These are phyloP conservation scores for Heliconius nattereri DNA, from an alignment of 1,140 invertebrate genomes.

Conservation along the genomic window DNA sequence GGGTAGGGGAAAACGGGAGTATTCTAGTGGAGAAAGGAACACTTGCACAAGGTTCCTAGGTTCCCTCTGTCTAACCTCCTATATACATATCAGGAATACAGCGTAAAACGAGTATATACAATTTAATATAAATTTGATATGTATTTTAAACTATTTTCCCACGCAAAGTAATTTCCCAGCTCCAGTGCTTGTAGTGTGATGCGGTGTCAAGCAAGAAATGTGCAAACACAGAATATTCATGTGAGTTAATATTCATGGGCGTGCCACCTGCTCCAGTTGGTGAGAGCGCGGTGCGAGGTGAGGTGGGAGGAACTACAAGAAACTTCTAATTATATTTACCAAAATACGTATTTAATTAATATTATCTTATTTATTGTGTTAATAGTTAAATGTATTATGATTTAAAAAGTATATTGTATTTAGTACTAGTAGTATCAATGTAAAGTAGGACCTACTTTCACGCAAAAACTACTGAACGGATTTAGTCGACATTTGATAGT, in stretches of 20 bases:
- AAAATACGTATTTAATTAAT: neutral
- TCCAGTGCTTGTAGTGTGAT: constrained; percentile 39
- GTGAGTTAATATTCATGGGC: constrained; percentile 70
- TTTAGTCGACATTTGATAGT: no score
- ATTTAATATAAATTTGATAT: neutral
- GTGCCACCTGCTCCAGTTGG: constrained; percentile 59
- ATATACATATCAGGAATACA: no score
- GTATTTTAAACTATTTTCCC: constrained; percentile 17
- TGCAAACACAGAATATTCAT: constrained; percentile 73
- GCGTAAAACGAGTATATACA: constrained; percentile 10
- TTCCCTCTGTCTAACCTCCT: no score
- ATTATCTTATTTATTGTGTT: neutral
- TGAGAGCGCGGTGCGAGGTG: constrained; percentile 30
- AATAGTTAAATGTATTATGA: neutral
- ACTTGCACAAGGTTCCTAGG: no score
- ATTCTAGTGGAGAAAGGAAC: no score
- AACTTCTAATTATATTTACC: neutral
- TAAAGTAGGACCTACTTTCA: no score
- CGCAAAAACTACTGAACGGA: no score
- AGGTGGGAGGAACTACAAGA: neutral
- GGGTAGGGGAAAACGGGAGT: no score
- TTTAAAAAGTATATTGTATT: no score
- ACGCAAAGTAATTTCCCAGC: constrained; percentile 5
- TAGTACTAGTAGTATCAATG: no score
- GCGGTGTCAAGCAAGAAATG: constrained; percentile 60